Conservation (phyloP, 2,888 invertebrate species). For the Latrodectus hesperus region DNA sequence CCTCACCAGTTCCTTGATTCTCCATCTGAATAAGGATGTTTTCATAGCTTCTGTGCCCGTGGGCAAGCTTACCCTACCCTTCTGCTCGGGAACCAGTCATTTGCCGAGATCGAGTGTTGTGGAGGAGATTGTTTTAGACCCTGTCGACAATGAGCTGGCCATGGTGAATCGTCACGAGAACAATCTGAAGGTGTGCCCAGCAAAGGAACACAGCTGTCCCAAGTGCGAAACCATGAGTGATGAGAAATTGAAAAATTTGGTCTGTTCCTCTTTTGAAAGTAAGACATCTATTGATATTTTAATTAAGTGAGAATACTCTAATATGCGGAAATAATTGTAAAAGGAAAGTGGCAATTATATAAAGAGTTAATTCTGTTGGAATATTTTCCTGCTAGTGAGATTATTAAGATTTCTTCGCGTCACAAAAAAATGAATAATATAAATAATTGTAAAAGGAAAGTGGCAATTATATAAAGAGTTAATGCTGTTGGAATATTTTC, state of each 20-base stretch:
- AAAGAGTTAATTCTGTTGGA: too few species aligned
- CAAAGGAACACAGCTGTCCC: not conserved
- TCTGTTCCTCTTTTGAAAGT: constrained; percentile 15
- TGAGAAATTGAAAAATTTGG: constrained; percentile 3
- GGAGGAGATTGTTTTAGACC: constrained; percentile 11
- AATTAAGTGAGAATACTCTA: not conserved
- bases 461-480: too few species aligned
- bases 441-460: too few species aligned
- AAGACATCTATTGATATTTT: not conserved
- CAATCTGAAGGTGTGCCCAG: constrained; percentile 1
- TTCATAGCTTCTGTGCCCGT: not conserved
- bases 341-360: too few species aligned
- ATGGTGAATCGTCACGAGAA: not conserved
- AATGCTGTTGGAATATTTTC: too few species aligned
- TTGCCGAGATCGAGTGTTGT: not conserved
- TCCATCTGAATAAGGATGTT: not conserved
- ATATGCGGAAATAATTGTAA: too few species aligned
- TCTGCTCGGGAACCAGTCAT: not conserved
- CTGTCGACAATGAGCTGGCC: not conserved
- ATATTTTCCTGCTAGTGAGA: too few species aligned
- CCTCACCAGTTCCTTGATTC: not conserved
- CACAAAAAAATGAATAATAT: too few species aligned
- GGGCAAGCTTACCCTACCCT: not conserved
- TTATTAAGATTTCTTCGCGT: too few species aligned
- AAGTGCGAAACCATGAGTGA: not conserved